phyloP scores from a whole-genome alignment of 2,888 invertebrate genomes.

The Leptinotarsa rubiginosa region DNA sequence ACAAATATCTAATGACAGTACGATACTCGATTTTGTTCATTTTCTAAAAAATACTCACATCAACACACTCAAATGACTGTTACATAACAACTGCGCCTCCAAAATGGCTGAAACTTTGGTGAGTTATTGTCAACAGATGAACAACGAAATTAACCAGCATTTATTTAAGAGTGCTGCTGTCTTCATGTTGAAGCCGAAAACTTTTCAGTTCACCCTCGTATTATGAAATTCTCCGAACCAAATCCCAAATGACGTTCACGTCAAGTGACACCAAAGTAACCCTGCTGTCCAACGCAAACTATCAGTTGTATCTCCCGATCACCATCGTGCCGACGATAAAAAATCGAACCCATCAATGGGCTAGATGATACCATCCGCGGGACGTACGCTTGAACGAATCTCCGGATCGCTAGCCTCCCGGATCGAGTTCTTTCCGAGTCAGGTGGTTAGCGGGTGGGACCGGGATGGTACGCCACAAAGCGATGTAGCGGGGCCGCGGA shows the following conservation, averaged over 20 bases:
- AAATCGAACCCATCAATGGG: slow-evolving; percentile 19
- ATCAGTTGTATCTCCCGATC: neutral
- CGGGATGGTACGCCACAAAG: slow-evolving; percentile 24
- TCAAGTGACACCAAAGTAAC: neutral
- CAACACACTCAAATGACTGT: too few species aligned
- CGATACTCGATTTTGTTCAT: too few species aligned
- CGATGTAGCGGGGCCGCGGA: neutral
- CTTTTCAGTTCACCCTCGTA: too few species aligned
- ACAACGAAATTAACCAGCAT: too few species aligned
- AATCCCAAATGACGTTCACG: neutral
- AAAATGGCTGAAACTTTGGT: too few species aligned
- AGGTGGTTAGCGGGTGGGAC: slow-evolving; percentile 48
- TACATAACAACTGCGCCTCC: too few species aligned
- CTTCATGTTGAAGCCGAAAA: too few species aligned
- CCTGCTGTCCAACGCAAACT: neutral
- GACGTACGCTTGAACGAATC: slow-evolving; percentile 43
- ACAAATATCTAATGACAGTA: too few species aligned
- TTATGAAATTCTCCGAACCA: neutral
- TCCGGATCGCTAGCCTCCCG: slow-evolving; percentile 36
- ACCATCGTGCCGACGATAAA: slow-evolving; percentile 1
- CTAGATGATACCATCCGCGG: slow-evolving; percentile 23
- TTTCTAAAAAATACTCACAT: too few species aligned
- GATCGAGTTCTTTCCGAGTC: slow-evolving; percentile 38
- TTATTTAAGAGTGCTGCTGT: too few species aligned
- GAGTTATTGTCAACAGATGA: too few species aligned